A percentile compares a stretch with the other conserved stretches of the same genome.
phyloP scores from a whole-genome alignment of 2,797 vertebrate genomes.

The Cynodonichthys magdalenae region DNA sequence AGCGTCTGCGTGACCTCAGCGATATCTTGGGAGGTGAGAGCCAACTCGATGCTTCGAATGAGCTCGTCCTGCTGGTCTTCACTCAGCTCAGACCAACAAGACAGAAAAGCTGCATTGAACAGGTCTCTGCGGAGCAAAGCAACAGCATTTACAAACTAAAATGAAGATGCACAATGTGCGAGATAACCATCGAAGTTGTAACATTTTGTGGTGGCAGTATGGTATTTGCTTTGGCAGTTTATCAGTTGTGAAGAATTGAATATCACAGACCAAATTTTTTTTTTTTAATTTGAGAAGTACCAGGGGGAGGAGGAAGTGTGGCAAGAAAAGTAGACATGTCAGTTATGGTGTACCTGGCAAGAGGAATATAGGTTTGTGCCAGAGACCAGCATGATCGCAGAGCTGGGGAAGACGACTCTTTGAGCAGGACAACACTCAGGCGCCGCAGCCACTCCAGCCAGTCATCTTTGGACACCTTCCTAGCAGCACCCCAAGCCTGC shows the following conservation, averaged over 20 bases:
- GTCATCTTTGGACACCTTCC: constrained; percentile 98
- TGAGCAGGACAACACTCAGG: constrained; percentile 94
- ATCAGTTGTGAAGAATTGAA: constrained; percentile 2
- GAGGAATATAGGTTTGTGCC: constrained; percentile 97
- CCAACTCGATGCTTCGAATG: constrained; percentile 96
- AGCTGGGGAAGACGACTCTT: constrained; percentile 96
- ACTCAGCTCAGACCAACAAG: constrained; percentile 98
- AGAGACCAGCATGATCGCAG: constrained; percentile 97
- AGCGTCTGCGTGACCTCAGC: constrained; percentile 98
- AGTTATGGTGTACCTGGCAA: constrained; percentile 87
- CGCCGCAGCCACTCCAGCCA: constrained; percentile 98
- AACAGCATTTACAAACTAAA: background rate
- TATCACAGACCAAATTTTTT: background rate
- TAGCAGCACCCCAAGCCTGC: constrained; percentile 97
- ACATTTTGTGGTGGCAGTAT: background rate
- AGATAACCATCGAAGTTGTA: background rate
- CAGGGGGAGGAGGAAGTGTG: background rate
- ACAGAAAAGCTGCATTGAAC: constrained; percentile 97
- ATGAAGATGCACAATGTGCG: background rate
- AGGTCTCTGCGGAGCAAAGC: constrained; percentile 85
- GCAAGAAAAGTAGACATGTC: background rate
- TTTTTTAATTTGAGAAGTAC: background rate
- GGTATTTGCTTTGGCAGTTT: background rate
- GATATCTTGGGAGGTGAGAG: constrained; percentile 97
- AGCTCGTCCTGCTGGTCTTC: constrained; percentile 99